These are phyloP conservation scores for Xyrichtys novacula DNA, from an alignment of 2,797 vertebrate species.

Conservation along the genomic window DNA sequence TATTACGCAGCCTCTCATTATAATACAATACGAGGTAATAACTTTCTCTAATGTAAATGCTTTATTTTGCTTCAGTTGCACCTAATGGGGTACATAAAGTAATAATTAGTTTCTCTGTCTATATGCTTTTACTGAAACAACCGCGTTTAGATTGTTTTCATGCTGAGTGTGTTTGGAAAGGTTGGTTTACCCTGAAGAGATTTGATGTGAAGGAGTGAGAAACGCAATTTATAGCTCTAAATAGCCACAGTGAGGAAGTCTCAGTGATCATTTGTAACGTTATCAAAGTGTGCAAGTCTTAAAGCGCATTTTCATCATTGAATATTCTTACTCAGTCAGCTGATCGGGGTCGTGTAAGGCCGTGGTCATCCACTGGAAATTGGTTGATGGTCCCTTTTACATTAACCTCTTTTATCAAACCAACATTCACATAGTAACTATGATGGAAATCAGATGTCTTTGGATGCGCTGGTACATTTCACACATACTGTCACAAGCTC, in stretches of 20 bases:
- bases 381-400: too few species aligned
- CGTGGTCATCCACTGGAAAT: too few species aligned
- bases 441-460: too few species aligned
- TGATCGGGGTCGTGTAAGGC: too few species aligned
- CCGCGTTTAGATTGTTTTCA: not conserved
- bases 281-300: not conserved
- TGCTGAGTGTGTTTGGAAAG: not conserved
- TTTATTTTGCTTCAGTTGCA: conserved; percentile 29
- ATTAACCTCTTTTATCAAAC: too few species aligned
- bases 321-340: not conserved
- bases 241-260: conserved; percentile 5
- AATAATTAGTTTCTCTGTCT: conserved; percentile 46
- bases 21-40: conserved; percentile 44
- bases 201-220: not conserved
- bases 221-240: not conserved
- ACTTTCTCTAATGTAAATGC: conserved; percentile 1
- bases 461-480: too few species aligned
- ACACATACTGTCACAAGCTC: too few species aligned
- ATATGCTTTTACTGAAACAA: conserved; percentile 28
- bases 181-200: conserved; percentile 12
- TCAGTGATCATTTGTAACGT: not conserved
- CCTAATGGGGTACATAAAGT: conserved; percentile 11
- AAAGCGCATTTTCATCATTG: not conserved
- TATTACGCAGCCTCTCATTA: conserved; percentile 37
- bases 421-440: too few species aligned